Evolutionary conservation across 2,888 invertebrate genomes (phyloP).

Genomic region (Lagria hirta): DNA sequence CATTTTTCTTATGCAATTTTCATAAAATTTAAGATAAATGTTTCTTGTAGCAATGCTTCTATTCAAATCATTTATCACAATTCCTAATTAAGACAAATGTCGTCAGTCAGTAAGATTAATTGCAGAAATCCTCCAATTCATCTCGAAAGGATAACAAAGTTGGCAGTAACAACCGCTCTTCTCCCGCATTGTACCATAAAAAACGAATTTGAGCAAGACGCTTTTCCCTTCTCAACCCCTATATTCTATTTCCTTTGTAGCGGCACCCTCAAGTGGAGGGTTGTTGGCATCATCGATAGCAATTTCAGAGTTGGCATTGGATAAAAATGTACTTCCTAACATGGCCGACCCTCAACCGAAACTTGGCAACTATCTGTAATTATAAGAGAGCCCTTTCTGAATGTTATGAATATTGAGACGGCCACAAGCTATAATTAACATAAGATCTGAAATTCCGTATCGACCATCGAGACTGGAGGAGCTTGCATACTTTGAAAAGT

Average conservation of each 20-base stretch:
- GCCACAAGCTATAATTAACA: conserved; percentile 52
- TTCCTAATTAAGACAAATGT: conserved; percentile 51
- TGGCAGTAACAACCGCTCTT: conserved; percentile 30
- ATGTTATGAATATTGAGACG: conserved; percentile 52
- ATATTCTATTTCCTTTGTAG: conserved; percentile 19
- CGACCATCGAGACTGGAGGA: conserved; percentile 13
- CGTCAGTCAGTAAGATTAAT: conserved; percentile 48
- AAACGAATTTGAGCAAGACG: conserved; percentile 10
- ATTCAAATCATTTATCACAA: no score
- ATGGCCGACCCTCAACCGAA: conserved; percentile 28
- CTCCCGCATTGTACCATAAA: conserved; percentile 14
- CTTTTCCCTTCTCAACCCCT: conserved; percentile 9
- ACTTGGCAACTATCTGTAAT: conserved; percentile 48
- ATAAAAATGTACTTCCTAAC: conserved; percentile 32
- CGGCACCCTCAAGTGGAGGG: conserved; percentile 24
- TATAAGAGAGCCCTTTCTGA: conserved; percentile 42
- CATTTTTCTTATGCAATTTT: no score
- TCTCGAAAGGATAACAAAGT: conserved; percentile 38
- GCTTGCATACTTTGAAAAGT: conserved; percentile 13
- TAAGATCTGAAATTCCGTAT: conserved; percentile 46
- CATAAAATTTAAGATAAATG: no score
- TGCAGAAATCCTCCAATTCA: conserved; percentile 36
- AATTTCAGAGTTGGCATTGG: conserved; percentile 34
- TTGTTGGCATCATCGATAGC: conserved; percentile 34
- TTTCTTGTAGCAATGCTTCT: no score